Evolutionary conservation across 2,797 vertebrate species (phyloP), one percentile per base, ranked within the genome.

Genomic region (Orestias chungarensis): DNA sequence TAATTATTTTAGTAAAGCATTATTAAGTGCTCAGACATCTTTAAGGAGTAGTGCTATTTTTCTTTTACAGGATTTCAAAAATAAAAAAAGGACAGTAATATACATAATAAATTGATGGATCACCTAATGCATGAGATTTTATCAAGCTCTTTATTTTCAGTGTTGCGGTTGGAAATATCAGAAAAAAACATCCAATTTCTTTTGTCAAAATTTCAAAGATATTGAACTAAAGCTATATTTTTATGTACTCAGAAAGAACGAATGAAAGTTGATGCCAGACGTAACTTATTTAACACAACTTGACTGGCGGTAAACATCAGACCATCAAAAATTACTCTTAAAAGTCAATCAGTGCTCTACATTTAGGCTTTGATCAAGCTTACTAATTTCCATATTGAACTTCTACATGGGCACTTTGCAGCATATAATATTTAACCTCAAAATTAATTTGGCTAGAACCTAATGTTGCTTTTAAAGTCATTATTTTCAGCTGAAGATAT

Each of bases 221-320:
- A 57, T 18, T 17, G 2, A 4, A 27, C 54, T 33, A 17, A 9
- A 20, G 54, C 8, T 0, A 33, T 55, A 33, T 57, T 57, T 57
- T 14, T 31, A 33, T 31, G 54, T 57, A 27, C 31, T 57, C 54
- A 33, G 17, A 17, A 27, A 57, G 54, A 57, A 57, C 54, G 18
- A 57, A 57, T 57, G 29, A 57, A 57, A 31, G 54, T 33, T 57
- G 54, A 57, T 57, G 54, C 27, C 29, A 31, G 29, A 57, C 54
- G 54, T 20, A 57, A 33, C 17, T 57, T 57, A 57, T 57, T 57
- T 33, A 33, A 57, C 31, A 57, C 15, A 33, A 29, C 29, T 33
- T 57, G 54, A 57, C 6, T 57, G 29, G 33, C 33, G 29, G 29
- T 20, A 33, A 33, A 57, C 29, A 57, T 57, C 8, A 20, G 10